Conservation (phyloP, 2,113 vertebrate genomes). For the Otolemur garnettii region DNA sequence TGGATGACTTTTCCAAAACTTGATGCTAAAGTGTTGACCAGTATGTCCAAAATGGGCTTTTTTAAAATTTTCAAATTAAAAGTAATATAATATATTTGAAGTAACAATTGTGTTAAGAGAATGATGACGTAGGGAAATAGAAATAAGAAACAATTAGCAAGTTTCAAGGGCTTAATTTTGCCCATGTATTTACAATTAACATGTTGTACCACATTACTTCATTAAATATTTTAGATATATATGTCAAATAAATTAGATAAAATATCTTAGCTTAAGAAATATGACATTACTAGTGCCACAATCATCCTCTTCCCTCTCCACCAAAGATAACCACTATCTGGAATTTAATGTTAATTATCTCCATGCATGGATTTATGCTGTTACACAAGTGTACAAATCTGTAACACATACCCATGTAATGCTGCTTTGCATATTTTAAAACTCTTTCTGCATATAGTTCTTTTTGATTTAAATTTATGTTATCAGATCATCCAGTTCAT, state of each 20-base stretch:
- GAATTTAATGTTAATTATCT: not conserved
- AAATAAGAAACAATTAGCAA: not conserved
- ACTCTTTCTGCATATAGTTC: not conserved
- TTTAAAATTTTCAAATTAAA: slow-evolving; percentile 8
- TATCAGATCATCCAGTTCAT: not conserved
- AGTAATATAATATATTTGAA: not conserved
- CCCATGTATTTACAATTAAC: not conserved
- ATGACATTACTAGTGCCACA: not conserved
- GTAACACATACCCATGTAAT: not conserved
- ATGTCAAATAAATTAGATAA: not conserved
- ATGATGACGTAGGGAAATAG: not conserved
- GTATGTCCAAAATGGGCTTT: not conserved
- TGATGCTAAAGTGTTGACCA: not conserved
- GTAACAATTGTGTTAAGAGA: not conserved
- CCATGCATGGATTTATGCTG: not conserved
- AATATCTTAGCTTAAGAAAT: not conserved
- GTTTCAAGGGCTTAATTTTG: not conserved
- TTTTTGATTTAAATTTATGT: not conserved
- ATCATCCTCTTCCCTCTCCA: not conserved
- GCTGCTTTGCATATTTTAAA: not conserved
- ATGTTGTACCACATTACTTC: not conserved
- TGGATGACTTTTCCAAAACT: not conserved
- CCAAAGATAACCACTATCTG: not conserved
- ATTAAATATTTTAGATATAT: not conserved
- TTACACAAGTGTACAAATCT: not conserved